These are phyloP conservation scores for Plecotus auritus DNA, from an alignment of 2,113 vertebrate species.

Conservation along the genomic window DNA sequence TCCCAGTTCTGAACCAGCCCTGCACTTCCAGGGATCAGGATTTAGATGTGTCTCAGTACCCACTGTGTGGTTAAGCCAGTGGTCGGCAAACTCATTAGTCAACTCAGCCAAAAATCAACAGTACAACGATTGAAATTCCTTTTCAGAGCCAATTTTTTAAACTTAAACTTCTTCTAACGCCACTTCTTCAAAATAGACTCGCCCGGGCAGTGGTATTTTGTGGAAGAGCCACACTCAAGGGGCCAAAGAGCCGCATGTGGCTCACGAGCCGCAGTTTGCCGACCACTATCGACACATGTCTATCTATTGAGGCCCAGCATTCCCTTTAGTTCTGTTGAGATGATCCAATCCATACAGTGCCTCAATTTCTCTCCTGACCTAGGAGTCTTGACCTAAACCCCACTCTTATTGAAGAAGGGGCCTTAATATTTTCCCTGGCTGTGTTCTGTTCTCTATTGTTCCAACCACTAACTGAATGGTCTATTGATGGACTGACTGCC, in stretches of 20 bases:
- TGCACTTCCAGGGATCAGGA: background rate
- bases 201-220: too few relatives aligned
- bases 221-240: too few relatives aligned
- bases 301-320: background rate
- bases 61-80: background rate
- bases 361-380: background rate
- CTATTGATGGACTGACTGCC: background rate
- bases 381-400: background rate
- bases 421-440: background rate
- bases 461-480: background rate
- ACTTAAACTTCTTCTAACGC: too few relatives aligned
- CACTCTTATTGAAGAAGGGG: background rate
- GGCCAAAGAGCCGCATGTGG: too few relatives aligned
- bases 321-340: background rate
- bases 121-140: too few relatives aligned
- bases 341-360: background rate
- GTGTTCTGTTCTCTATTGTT: background rate
- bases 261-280: too few relatives aligned
- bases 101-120: too few relatives aligned
- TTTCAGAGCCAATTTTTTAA: too few relatives aligned
- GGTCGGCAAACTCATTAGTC: too few relatives aligned
- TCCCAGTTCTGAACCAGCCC: background rate
- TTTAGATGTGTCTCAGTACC: background rate
- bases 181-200: too few relatives aligned
- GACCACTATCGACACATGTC: background rate